Conservation (phyloP, 1,140 invertebrate genomes). For the Ditylenchus dipsaci region DNA sequence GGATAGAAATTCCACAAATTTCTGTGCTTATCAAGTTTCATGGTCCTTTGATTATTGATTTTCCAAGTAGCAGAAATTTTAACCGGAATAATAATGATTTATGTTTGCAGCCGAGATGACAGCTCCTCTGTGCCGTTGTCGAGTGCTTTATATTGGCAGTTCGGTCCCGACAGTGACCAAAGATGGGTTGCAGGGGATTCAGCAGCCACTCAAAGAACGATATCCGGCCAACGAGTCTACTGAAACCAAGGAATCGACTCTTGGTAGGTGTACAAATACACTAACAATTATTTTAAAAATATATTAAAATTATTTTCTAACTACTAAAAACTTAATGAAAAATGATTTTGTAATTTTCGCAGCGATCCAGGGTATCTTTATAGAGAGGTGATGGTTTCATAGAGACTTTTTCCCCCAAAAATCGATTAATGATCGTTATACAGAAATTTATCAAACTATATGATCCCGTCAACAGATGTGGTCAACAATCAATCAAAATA, state of each 20-base stretch:
- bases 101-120: not conserved
- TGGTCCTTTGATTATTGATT: too few species aligned
- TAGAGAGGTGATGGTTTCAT: not conserved
- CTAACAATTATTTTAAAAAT: too few species aligned
- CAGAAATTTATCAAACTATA: too few species aligned
- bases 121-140: conserved; percentile 64
- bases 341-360: not conserved
- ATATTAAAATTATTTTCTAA: too few species aligned
- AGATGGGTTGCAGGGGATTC: conserved; percentile 91
- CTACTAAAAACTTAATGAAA: too few species aligned
- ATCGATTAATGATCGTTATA: too few species aligned
- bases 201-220: conserved; percentile 89
- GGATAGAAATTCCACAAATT: too few species aligned
- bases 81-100: not conserved
- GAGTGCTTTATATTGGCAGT: conserved; percentile 94
- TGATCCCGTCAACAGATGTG: too few species aligned
- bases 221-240: conserved; percentile 73
- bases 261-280: conserved; percentile 65
- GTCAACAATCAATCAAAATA: too few species aligned
- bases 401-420: too few species aligned
- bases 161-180: conserved; percentile 94
- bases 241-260: conserved; percentile 84
- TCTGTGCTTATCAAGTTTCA: too few species aligned
- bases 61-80: not conserved
- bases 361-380: too few species aligned